Conservation (phyloP, 2,113 vertebrate genomes). For the Notothenia rossii region DNA sequence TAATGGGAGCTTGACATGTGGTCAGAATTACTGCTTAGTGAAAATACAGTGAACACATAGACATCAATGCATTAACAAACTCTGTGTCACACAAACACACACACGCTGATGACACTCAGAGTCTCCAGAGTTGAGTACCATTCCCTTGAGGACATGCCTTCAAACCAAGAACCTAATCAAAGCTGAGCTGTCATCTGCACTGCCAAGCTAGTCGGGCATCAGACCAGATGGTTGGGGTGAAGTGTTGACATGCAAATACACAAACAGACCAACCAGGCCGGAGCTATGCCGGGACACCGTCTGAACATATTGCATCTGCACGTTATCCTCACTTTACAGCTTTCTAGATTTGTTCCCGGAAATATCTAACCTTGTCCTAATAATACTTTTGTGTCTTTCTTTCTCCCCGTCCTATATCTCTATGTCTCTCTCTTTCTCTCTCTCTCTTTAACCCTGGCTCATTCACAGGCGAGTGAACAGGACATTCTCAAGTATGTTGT, state of each 20-base stretch:
- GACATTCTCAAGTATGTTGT: slow-evolving; percentile 98
- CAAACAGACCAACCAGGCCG: slow-evolving; percentile 44
- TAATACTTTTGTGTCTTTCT: slow-evolving; percentile 42
- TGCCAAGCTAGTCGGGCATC: slow-evolving; percentile 40
- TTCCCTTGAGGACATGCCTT: slow-evolving; percentile 45
- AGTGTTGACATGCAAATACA: slow-evolving; percentile 56
- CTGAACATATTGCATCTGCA: slow-evolving; percentile 48
- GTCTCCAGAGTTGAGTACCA: slow-evolving; percentile 29
- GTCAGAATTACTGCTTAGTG: slow-evolving; percentile 4
- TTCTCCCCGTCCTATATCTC: slow-evolving; percentile 2
- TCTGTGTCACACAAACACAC: background rate
- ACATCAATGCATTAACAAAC: background rate
- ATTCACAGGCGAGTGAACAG: slow-evolving; percentile 96
- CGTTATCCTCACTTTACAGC: slow-evolving; percentile 49
- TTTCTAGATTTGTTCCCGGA: slow-evolving; percentile 27
- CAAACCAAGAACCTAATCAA: slow-evolving; percentile 60
- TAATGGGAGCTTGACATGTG: slow-evolving; percentile 8
- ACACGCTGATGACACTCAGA: background rate
- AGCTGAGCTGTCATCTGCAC: slow-evolving; percentile 55
- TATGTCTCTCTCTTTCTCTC: slow-evolving; percentile 16
- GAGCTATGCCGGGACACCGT: slow-evolving; percentile 6
- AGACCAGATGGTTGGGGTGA: slow-evolving; percentile 64
- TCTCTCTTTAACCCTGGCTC: slow-evolving; percentile 54
- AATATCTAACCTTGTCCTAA: slow-evolving; percentile 60
- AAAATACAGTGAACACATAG: slow-evolving; percentile 11